Conservation (phyloP, 2,113 vertebrate species). For the Labeo catla region DNA sequence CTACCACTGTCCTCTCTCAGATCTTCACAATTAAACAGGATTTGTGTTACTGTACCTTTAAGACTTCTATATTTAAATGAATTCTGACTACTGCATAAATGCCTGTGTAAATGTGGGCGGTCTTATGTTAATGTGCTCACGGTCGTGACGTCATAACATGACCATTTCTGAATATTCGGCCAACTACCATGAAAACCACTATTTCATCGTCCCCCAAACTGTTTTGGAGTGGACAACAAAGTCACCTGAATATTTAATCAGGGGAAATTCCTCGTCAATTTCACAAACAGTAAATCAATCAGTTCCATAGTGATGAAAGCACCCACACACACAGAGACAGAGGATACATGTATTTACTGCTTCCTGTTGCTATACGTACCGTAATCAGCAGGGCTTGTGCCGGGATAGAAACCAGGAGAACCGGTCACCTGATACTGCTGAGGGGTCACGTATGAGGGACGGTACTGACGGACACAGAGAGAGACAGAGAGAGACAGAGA, state of each 20-base stretch:
- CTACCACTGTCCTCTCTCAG: not conserved
- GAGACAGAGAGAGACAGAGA: not conserved
- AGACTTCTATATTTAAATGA: not conserved
- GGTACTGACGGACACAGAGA: slow-evolving; percentile 76
- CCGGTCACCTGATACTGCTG: slow-evolving; percentile 93
- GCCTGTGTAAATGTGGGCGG: not conserved
- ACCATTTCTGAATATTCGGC: no score
- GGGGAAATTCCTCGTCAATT: no score
- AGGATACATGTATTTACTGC: not conserved
- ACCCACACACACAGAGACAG: no score
- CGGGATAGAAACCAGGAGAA: slow-evolving; percentile 90
- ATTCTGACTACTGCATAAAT: not conserved
- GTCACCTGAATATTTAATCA: no score
- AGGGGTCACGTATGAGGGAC: slow-evolving; percentile 88
- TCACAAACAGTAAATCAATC: no score
- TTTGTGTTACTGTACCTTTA: not conserved
- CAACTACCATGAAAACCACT: no score
- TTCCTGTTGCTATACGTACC: slow-evolving; percentile 87
- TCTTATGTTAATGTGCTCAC: not conserved
- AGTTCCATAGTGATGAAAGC: no score
- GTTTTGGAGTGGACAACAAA: no score
- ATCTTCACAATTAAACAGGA: no score
- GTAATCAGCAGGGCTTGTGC: slow-evolving; percentile 92
- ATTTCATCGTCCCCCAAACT: no score
- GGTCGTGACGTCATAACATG: no score